Percentiles rank a stretch among this genome's conserved stretches.
These are phyloP conservation scores for Ornithoptera priamus DNA, from an alignment of 2,888 invertebrate species.

Conservation along the genomic window DNA sequence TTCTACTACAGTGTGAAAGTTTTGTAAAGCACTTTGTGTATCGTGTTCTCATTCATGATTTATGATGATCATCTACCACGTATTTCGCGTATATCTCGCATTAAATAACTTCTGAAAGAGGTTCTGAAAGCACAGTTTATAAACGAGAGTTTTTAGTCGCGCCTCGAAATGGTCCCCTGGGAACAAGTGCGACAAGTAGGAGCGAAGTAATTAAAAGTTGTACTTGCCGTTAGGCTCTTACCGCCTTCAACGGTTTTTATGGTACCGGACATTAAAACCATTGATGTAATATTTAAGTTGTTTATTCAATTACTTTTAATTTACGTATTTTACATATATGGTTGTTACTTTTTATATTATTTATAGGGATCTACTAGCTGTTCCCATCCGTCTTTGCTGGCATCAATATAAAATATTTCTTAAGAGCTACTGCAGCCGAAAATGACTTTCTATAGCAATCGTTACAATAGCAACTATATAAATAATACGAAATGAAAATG, in stretches of 20 bases:
- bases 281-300: not conserved
- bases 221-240: slow-evolving; percentile 38
- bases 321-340: too few relatives aligned
- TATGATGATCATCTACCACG: slow-evolving; percentile 8
- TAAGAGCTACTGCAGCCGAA: too few relatives aligned
- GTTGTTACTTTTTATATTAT: too few relatives aligned
- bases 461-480: too few relatives aligned
- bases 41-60: not conserved
- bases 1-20: too few relatives aligned
- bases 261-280: slow-evolving; percentile 27
- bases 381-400: too few relatives aligned
- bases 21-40: too few relatives aligned
- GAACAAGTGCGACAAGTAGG: slow-evolving; percentile 60
- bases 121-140: slow-evolving; percentile 54
- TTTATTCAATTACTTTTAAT: not conserved
- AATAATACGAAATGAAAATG: too few relatives aligned
- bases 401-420: too few relatives aligned
- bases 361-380: too few relatives aligned
- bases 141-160: slow-evolving; percentile 68
- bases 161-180: slow-evolving; percentile 62
- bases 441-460: too few relatives aligned
- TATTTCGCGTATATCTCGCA: slow-evolving; percentile 40
- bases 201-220: slow-evolving; percentile 75
- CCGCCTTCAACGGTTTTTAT: slow-evolving; percentile 38
- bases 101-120: slow-evolving; percentile 51